Base-by-base conservation (phyloP, 2,113 vertebrate genomes). In the Micromys minutus region DNA sequence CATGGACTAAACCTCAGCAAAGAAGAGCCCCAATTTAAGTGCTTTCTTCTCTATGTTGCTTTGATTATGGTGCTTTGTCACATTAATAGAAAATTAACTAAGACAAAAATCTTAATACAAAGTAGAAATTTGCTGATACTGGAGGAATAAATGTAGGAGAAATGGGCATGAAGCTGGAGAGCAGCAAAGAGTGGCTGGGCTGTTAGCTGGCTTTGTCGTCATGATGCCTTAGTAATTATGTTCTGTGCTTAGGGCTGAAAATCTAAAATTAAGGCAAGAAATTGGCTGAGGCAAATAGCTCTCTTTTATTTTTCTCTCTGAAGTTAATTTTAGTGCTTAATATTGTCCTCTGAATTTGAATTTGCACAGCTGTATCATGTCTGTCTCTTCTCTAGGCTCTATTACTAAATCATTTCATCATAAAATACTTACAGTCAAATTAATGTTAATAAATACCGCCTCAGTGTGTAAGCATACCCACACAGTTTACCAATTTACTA, bases 351-450 rank as follows among this genome's bases (percentile, higher is more conserved):
- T 90, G 72, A 65, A 45, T 95, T 84, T 89, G n/a, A 91, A 24
- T 5, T 79, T 84, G n/a, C 11, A n/a, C 57, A 74, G 19, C n/a
- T 61, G 52, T 3, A 61, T 24, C 24, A 74, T n/a, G 3, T 75
- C 9, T 63, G 4, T 89, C n/a, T 84, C 79, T 74, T 55, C 31
- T 75, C 19, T 65, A 36, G 63, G 17, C n/a, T 50, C 83, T 12
- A 36, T 59, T 59, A 94, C 42, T 89, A 74, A 87, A 79, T 94
- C n/a, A 94, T 94, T 94, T 92, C 29, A 29, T 34, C 34, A 39
- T 85, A 34, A 93, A 91, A 63, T 91, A 75, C 10, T 79, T 93
- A 47, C 15, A 42, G 79, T 22, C 69, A 91, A 71, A 59, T 79
- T 79, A 74, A 63, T 81, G 63, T 81, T 59, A 76, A 47, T 45